Conservation (phyloP, 2,113 vertebrate species). For the Thamnophis sirtalis region DNA sequence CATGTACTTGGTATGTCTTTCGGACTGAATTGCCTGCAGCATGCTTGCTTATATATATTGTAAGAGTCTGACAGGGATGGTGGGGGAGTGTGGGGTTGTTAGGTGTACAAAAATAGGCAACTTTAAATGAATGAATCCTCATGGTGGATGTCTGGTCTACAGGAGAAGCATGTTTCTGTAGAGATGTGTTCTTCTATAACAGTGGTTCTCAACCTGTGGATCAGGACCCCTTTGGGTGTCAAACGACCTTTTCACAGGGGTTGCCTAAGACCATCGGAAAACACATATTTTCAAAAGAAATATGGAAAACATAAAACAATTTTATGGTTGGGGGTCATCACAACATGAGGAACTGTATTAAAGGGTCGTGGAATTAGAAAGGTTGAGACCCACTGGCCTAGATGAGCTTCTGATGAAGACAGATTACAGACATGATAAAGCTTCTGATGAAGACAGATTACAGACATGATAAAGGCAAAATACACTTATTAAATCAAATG, state of each 20-base stretch:
- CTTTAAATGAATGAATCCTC: conserved; percentile 22
- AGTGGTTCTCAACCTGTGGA: no score
- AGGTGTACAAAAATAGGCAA: conserved; percentile 12
- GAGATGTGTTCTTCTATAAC: not conserved
- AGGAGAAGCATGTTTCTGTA: not conserved
- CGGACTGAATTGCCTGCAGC: conserved; percentile 43
- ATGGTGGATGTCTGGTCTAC: conserved; percentile 27
- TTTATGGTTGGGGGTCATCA: no score
- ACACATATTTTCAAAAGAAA: no score
- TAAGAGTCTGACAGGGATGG: conserved; percentile 19
- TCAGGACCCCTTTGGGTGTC: no score
- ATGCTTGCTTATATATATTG: conserved; percentile 23
- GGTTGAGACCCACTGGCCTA: no score
- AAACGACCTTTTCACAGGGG: no score
- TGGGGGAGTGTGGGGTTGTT: not conserved
- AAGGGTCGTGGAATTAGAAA: no score
- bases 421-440: conserved; percentile 19
- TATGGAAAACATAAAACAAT: no score
- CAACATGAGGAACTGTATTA: no score
- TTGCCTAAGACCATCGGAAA: no score
- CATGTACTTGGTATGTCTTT: conserved; percentile 38
- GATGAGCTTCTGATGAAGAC: conserved; percentile 24
- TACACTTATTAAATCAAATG: not conserved
- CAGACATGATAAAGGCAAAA: conserved; percentile 2
- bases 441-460: conserved; percentile 30